These are phyloP conservation scores for Sinocyclocheilus anophthalmus DNA, from an alignment of 2,113 vertebrate species.

Conservation along the genomic window DNA sequence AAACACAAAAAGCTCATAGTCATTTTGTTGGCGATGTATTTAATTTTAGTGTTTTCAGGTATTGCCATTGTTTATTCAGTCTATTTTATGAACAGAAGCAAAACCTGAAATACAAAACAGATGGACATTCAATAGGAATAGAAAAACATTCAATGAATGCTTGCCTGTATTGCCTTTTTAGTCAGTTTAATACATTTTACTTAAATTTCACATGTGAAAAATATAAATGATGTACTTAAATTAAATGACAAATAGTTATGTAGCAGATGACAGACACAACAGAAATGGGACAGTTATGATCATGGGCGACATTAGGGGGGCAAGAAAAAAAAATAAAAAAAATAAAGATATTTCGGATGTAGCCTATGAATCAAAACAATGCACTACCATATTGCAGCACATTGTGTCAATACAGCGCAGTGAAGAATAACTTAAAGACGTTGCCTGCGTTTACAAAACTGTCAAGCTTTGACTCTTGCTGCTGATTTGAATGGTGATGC, in stretches of 20 bases:
- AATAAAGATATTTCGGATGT: too few relatives aligned
- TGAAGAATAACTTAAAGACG: too few relatives aligned
- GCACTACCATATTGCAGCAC: too few relatives aligned
- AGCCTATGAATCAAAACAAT: too few relatives aligned
- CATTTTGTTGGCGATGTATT: conserved; percentile 76
- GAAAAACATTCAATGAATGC: neutral
- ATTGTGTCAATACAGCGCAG: too few relatives aligned
- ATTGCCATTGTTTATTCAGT: conserved; percentile 40
- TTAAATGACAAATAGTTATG: neutral
- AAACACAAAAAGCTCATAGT: conserved; percentile 72
- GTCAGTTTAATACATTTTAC: neutral
- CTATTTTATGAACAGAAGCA: conserved; percentile 5
- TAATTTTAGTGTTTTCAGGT: conserved; percentile 61
- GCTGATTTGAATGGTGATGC: too few relatives aligned
- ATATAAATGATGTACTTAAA: neutral
- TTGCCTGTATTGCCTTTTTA: neutral
- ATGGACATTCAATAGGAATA: neutral
- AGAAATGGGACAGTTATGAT: neutral
- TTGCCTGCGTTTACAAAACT: too few relatives aligned
- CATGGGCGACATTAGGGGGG: neutral
- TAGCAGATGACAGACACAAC: neutral
- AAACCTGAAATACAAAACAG: neutral
- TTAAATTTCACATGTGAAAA: neutral
- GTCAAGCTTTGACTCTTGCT: too few relatives aligned
- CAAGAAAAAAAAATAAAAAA: too few relatives aligned